A percentile compares a stretch with the other conserved stretches of the same genome.
These are phyloP conservation scores for Florisuga fusca DNA, from an alignment of 2,797 vertebrate species.

Conservation along the genomic window DNA sequence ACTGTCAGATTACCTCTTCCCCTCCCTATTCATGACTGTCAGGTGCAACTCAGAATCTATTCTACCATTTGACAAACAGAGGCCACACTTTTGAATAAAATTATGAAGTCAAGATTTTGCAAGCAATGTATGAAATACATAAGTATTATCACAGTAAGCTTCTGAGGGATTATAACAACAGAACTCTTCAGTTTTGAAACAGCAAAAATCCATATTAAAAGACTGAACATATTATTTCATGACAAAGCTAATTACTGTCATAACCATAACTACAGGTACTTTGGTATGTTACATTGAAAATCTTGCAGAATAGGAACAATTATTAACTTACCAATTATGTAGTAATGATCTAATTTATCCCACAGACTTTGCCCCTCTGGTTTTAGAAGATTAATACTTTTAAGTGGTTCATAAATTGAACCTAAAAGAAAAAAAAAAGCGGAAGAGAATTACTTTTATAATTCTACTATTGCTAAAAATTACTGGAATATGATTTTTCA, in stretches of 20 bases:
- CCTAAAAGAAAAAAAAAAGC: constrained; percentile 74
- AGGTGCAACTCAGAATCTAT: not conserved
- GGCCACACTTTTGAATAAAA: not conserved
- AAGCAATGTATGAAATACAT: not conserved
- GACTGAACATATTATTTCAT: not conserved
- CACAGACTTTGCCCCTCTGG: constrained; percentile 87
- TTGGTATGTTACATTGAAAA: not conserved
- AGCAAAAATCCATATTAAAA: not conserved
- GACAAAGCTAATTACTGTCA: not conserved
- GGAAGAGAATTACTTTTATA: not conserved
- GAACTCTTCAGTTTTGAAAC: not conserved
- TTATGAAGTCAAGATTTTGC: not conserved
- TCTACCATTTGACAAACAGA: not conserved
- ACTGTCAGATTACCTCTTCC: not conserved
- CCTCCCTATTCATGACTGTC: not conserved
- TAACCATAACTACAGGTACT: not conserved
- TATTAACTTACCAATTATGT: constrained; percentile 87
- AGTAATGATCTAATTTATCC: constrained; percentile 94
- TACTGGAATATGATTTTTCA: not conserved
- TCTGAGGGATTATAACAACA: not conserved
- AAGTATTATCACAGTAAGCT: not conserved
- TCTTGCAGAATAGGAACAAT: not conserved
- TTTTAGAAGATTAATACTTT: constrained; percentile 87
- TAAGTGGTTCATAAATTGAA: constrained; percentile 97
- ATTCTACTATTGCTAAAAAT: not conserved